Base-by-base conservation (phyloP, 2,113 vertebrate genomes). In the Corvus moneduloides region DNA sequence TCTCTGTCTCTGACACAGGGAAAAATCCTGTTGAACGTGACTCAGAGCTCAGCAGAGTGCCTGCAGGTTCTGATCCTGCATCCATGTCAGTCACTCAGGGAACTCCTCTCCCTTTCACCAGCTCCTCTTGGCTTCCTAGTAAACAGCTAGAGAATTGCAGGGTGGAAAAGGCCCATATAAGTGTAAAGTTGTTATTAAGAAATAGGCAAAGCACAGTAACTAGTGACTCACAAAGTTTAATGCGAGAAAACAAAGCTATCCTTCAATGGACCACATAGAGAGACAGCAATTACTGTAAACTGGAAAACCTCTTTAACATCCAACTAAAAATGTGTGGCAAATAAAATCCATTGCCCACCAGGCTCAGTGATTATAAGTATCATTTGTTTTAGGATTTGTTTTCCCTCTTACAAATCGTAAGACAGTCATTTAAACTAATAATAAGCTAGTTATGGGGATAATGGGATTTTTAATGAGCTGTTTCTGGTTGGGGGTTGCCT, bases 191-290 rank as follows among this genome's bases (percentile, higher is more conserved):
- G 41, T 68, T 95, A 69, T 91, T 94, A 93, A 93, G 95, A 94
- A 95, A 85, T 23, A 87, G 41, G 67, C 54, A 83, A 85, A 89
- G 71, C 84, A 79, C 58, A 87, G 63, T 62, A 85, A 82, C 66
- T 44, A 49, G 62, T 79, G 87, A 95, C 41, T 96, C 84, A 94
- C 77, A 13, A 78, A 76, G 41, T 85, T 82, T 87, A 91, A 84
- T 73, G 32, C 35, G 62, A 90, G 84, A 64, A 94, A 95, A 87
- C 89, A 96, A 96, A 97, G 80, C 91, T 89, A 14, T 92, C 69
- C 46, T 94, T 94, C 94, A 93, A 72, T 83, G 76, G 89, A 84
- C 93, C 93, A 72, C 89, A 81, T 56, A 56, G 80, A 77, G 89
- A 84, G 43, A 86, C 39, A 59, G 79, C 48, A 71, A 76, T 81